Base-by-base conservation (phyloP, 2,113 vertebrate species). In the Phrynocephalus versicolor region DNA sequence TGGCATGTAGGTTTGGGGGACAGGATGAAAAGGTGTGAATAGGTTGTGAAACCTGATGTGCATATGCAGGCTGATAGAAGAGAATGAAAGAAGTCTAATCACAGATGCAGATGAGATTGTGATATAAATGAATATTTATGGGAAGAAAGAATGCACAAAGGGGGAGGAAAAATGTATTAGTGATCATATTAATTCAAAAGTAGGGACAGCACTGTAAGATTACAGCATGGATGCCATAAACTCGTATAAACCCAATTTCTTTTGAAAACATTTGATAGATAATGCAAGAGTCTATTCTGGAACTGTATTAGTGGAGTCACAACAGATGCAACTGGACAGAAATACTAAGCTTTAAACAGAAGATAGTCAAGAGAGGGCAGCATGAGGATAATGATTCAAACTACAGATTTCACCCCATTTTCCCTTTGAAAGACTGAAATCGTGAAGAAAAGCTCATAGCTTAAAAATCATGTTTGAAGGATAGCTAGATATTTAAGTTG, bases 41-140 rank as follows among this genome's bases (percentile, higher is more conserved):
- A 79, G 96, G 96, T 35, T 96, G 97, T 79, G 97, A 96, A n/a
- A 97, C 92, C 0, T 96, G 96, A 81, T 96, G 97, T 92, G 97
- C 74, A 88, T 96, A 96, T 93, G 95, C 91, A 69, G 96, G 96
- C 97, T 98, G 88, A 71, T 92, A 83, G 82, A 89, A 67, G 55
- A 57, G 6, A 71, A 78, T n/a, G 23, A 78, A 33, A 62, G 76
- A 78, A 90, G 79, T 91, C 90, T 92, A 90, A 39, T 90, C 92
- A 87, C 27, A 88, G 85, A 85, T 90, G 77, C 81, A 93, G 45
- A 94, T 89, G 90, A 92, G 82, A 83, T 75, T 69, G 92, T 85
- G 88, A 88, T 67, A 91, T 35, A 91, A 72, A 89, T 91, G 92
- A 83, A 92, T 76, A 82, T 91, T 91, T 93, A 91, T 85, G 91